Conservation (phyloP, 2,797 vertebrate species). For the Enteromius viviparus region DNA sequence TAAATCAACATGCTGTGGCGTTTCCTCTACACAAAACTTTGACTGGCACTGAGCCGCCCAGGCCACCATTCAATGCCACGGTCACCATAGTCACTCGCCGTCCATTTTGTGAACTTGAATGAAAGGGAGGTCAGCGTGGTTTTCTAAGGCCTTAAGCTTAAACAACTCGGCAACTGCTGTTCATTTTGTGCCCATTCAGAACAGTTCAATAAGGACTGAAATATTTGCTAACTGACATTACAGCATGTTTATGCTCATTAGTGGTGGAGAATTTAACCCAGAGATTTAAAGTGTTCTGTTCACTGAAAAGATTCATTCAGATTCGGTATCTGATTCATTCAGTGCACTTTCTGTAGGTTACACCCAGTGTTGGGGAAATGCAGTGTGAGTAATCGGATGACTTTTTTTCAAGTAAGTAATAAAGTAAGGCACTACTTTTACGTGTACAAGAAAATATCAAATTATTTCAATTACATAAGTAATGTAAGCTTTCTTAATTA, state of each 20-base stretch:
- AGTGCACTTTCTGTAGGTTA: constrained; percentile 3
- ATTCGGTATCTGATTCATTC: background rate
- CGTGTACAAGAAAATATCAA: too few relatives aligned
- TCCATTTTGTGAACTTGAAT: constrained; percentile 19
- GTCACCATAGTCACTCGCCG: constrained; percentile 8
- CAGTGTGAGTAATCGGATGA: background rate
- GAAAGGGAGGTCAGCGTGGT: background rate
- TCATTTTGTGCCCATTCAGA: background rate
- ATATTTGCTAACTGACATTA: background rate
- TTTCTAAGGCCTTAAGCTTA: constrained; percentile 8
- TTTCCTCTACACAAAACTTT: constrained; percentile 28
- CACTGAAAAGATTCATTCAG: background rate
- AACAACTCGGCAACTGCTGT: background rate
- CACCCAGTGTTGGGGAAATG: background rate
- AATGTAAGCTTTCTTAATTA: too few relatives aligned
- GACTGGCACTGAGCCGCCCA: background rate
- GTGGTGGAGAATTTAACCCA: background rate
- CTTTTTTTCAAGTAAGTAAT: too few relatives aligned
- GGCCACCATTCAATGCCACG: constrained; percentile 4
- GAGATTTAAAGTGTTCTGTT: background rate
- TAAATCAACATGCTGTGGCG: constrained; percentile 41
- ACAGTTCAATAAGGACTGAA: background rate
- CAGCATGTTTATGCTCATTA: background rate
- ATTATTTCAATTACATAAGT: too few relatives aligned
- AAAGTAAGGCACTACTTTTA: background rate